These are phyloP conservation scores for Psophia crepitans DNA, from an alignment of 2,113 vertebrate species.

Conservation along the genomic window DNA sequence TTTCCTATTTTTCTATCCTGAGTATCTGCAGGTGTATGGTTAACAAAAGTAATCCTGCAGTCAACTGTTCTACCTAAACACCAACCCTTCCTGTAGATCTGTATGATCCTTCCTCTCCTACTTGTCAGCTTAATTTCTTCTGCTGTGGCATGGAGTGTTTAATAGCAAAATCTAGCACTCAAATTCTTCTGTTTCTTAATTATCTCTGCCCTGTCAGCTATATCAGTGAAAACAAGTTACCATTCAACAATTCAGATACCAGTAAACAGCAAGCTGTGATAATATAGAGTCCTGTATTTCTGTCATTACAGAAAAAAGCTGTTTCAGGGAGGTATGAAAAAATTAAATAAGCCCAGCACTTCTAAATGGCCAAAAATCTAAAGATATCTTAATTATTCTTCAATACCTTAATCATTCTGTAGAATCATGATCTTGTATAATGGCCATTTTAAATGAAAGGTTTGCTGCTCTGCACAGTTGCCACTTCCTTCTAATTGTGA, in stretches of 20 bases:
- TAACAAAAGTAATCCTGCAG: neutral
- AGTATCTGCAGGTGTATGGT: too few relatives aligned
- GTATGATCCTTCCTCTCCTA: neutral
- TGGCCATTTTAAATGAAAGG: conserved; percentile 58
- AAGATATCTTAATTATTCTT: conserved; percentile 57
- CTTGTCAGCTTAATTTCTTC: conserved; percentile 44
- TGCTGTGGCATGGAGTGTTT: neutral
- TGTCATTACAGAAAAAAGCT: conserved; percentile 13
- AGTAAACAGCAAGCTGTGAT: conserved; percentile 46
- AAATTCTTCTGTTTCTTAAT: conserved; percentile 52
- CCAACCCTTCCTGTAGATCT: neutral
- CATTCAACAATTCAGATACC: conserved; percentile 36
- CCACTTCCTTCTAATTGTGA: conserved; percentile 69
- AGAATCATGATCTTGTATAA: conserved; percentile 54
- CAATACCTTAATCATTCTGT: conserved; percentile 58
- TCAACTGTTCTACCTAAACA: conserved; percentile 13
- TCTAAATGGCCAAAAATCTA: conserved; percentile 33
- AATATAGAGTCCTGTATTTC: conserved; percentile 6
- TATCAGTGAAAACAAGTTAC: conserved; percentile 35
- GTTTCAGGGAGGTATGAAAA: neutral
- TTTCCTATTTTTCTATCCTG: neutral
- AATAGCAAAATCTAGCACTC: conserved; percentile 13
- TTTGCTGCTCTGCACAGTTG: conserved; percentile 55
- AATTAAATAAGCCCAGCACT: conserved; percentile 28
- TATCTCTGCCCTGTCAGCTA: conserved; percentile 50